Evolutionary conservation across 2,797 vertebrate genomes (phyloP).

Genomic region (Ibycter americanus): DNA sequence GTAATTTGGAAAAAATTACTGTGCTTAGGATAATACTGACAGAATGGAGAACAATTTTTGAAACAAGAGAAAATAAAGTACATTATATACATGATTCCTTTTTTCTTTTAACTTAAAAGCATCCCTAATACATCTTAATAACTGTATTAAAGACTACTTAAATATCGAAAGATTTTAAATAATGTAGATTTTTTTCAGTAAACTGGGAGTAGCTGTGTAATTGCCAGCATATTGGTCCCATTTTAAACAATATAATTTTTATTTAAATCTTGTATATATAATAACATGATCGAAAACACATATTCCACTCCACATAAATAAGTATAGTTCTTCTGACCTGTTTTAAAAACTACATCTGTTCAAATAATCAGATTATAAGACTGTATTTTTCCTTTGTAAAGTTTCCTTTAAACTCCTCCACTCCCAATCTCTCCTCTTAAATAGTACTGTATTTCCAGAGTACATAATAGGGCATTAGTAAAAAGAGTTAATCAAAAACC

Average conservation of each 20-base stretch:
- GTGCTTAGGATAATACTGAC: constrained; percentile 30
- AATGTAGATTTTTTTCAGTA: constrained; percentile 74
- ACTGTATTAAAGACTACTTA: constrained; percentile 70
- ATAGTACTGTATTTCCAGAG: constrained; percentile 51
- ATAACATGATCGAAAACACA: constrained; percentile 53
- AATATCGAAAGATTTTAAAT: constrained; percentile 75
- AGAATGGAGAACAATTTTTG: not conserved
- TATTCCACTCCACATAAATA: constrained; percentile 74
- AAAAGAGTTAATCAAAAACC: constrained; percentile 63
- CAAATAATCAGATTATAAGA: constrained; percentile 48
- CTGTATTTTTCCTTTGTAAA: constrained; percentile 26
- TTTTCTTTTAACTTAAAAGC: constrained; percentile 65
- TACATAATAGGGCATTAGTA: constrained; percentile 55
- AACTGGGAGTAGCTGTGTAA: constrained; percentile 65
- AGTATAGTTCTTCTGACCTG: constrained; percentile 55
- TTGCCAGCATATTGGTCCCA: constrained; percentile 77
- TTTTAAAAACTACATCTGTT: constrained; percentile 64
- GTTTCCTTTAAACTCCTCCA: constrained; percentile 40
- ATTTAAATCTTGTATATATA: constrained; percentile 77
- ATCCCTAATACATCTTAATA: constrained; percentile 47
- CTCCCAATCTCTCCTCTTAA: constrained; percentile 17
- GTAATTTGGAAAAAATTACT: constrained; percentile 5
- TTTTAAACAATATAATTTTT: constrained; percentile 76
- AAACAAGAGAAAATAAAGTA: constrained; percentile 43
- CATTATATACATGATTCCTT: constrained; percentile 59